These are phyloP conservation scores for Quiscalus mexicanus DNA, from an alignment of 2,113 vertebrate genomes.

Conservation along the genomic window DNA sequence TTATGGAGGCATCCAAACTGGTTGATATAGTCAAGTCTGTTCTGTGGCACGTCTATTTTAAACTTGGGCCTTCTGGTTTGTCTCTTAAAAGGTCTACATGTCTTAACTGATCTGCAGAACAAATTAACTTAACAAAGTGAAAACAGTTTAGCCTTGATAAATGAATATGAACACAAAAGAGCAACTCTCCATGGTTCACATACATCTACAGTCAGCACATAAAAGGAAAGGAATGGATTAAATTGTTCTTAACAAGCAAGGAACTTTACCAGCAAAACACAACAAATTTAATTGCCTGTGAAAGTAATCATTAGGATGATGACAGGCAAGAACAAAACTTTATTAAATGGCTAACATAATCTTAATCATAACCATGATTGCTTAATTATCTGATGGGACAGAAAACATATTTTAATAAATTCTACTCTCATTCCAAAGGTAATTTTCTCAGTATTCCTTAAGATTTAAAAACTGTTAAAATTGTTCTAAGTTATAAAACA, in stretches of 20 bases:
- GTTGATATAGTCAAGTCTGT: constrained; percentile 29
- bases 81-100: constrained; percentile 29
- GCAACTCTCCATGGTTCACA: neutral
- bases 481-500: neutral
- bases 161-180: neutral
- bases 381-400: neutral
- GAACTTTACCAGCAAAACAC: neutral
- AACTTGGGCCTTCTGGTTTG: constrained; percentile 55
- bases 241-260: neutral
- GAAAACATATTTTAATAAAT: neutral
- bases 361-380: neutral
- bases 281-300: neutral
- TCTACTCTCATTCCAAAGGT: neutral
- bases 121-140: constrained; percentile 37
- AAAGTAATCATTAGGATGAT: neutral
- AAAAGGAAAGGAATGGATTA: constrained; percentile 1
- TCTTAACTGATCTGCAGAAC: constrained; percentile 46
- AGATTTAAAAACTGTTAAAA: neutral
- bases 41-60: constrained; percentile 53
- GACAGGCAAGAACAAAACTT: neutral
- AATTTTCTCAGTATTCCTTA: neutral
- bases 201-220: neutral
- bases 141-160: constrained; percentile 51
- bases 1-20: constrained; percentile 42
- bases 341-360: neutral